These are phyloP conservation scores for Pandion haliaetus DNA, from an alignment of 2,113 vertebrate species.

Conservation along the genomic window DNA sequence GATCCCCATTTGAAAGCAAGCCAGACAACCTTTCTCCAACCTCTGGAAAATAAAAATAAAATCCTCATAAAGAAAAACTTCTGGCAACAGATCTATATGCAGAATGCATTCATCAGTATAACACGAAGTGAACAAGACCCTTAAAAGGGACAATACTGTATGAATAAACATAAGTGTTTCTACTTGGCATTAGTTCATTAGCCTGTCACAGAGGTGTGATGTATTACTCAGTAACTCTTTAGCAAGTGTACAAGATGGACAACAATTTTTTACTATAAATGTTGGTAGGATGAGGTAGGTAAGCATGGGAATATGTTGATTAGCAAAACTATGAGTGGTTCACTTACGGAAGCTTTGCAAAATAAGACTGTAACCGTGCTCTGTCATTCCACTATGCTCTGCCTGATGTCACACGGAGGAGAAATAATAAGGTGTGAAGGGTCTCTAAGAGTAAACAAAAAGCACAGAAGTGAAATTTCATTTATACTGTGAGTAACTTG, in stretches of 20 bases:
- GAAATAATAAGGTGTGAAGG: not conserved
- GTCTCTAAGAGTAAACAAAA: not conserved
- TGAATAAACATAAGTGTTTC: not conserved
- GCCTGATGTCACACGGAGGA: not conserved
- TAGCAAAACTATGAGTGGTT: not conserved
- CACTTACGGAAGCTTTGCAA: not conserved
- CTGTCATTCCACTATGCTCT: not conserved
- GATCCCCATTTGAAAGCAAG: not conserved
- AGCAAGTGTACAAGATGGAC: not conserved
- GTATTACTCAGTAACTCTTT: not conserved
- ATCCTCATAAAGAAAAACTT: not conserved
- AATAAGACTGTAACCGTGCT: not conserved
- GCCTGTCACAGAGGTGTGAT: not conserved
- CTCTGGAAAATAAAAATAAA: not conserved
- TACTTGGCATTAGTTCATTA: not conserved
- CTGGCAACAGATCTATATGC: not conserved
- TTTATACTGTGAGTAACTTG: not conserved
- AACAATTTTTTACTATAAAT: not conserved
- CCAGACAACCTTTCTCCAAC: not conserved
- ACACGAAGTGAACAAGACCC: not conserved
- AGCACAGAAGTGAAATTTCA: not conserved
- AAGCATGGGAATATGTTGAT: not conserved
- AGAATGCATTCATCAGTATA: not conserved
- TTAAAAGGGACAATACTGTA: not conserved
- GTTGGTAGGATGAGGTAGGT: not conserved